Conservation (phyloP, 2,113 vertebrate species). For the Monarcha castaneiventris region DNA sequence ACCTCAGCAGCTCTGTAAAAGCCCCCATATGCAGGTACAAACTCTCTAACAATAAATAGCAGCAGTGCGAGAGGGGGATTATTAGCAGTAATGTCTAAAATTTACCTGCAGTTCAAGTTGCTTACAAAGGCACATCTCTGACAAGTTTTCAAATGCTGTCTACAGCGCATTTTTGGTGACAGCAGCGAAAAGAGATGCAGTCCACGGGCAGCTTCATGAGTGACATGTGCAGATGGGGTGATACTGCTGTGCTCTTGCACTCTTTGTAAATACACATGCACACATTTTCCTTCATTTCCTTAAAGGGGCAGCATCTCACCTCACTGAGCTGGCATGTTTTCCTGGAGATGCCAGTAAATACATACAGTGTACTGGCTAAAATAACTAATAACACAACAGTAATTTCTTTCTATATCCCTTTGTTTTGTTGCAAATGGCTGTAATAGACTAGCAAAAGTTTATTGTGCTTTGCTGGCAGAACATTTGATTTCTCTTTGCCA, state of each 20-base stretch:
- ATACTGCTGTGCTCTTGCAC: neutral
- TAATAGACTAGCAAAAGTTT: neutral
- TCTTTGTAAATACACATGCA: conserved; percentile 9
- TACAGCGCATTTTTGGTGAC: conserved; percentile 30
- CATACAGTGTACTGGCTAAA: neutral
- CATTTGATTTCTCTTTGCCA: neutral
- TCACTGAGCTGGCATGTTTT: neutral
- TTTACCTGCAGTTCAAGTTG: conserved; percentile 40
- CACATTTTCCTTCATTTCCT: conserved; percentile 16
- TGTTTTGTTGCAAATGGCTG: neutral
- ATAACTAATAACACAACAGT: neutral
- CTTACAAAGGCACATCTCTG: conserved; percentile 8
- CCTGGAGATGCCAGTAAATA: neutral
- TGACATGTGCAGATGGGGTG: conserved; percentile 35
- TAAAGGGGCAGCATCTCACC: conserved; percentile 44
- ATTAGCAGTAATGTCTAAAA: neutral
- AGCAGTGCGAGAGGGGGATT: neutral
- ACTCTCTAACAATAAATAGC: neutral
- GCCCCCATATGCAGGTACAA: neutral
- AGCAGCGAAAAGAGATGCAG: neutral
- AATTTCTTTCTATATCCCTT: neutral
- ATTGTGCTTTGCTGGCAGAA: neutral
- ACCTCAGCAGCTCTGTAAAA: neutral
- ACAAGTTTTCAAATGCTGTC: neutral
- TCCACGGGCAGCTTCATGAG: neutral